phyloP scores from a whole-genome alignment of 2,888 invertebrate genomes.

The Nephrotoma flavescens region DNA sequence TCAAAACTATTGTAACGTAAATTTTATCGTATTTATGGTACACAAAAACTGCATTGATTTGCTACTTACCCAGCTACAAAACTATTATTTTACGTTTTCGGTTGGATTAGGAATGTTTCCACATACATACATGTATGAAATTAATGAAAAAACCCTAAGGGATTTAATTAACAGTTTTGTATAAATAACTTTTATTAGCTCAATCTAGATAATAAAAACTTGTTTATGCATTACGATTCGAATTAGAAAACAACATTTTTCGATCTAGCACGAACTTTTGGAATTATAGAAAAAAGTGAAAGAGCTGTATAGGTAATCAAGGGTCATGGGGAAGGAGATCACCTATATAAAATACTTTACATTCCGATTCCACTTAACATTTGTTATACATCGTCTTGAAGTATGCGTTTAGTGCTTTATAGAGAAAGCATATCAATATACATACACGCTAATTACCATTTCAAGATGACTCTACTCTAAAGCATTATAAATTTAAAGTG shows the following conservation, averaged over 20 bases:
- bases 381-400: neutral
- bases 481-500: neutral
- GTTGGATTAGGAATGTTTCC: neutral
- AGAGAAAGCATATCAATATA: neutral
- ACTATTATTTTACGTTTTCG: neutral
- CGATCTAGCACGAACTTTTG: neutral
- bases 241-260: too few relatives aligned
- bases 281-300: neutral
- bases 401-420: neutral
- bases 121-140: neutral
- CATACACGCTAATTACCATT: neutral
- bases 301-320: neutral
- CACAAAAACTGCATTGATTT: neutral
- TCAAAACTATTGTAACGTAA: neutral
- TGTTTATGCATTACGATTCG: neutral
- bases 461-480: neutral
- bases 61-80: neutral
- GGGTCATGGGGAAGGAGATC: neutral
- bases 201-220: neutral
- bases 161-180: neutral
- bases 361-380: neutral
- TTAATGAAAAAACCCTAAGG: neutral
- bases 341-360: neutral
- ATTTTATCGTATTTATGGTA: neutral
- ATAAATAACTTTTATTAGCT: neutral